Conservation (phyloP, 2,113 vertebrate genomes). For the Pseudopodoces humilis region DNA sequence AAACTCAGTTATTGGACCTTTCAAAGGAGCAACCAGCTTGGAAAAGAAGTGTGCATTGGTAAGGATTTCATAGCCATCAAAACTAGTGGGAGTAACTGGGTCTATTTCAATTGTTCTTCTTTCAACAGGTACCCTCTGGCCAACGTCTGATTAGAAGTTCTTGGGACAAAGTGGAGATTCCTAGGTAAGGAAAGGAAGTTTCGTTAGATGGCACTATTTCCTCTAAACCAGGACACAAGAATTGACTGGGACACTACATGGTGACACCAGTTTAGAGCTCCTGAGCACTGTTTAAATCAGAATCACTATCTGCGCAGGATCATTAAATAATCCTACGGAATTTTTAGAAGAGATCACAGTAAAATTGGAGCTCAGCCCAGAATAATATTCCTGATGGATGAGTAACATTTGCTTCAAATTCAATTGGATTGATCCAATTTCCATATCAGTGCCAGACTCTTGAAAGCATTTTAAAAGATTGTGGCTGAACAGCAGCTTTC, state of each 20-base stretch:
- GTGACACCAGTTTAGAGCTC: background rate
- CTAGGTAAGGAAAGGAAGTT: background rate
- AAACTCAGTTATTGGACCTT: background rate
- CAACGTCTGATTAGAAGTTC: background rate
- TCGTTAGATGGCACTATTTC: background rate
- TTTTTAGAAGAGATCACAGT: background rate
- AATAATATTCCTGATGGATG: background rate
- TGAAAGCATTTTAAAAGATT: background rate
- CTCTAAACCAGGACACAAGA: background rate
- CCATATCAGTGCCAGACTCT: background rate
- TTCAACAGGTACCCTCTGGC: background rate
- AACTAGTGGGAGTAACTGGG: background rate
- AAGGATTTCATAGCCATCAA: background rate
- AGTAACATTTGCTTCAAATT: background rate
- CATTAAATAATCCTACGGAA: background rate
- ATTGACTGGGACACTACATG: background rate
- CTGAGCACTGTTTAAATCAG: background rate
- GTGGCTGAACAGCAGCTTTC: background rate
- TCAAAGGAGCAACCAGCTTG: background rate
- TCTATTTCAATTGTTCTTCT: background rate
- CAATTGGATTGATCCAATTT: background rate
- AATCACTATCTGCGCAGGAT: background rate
- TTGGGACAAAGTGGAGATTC: background rate
- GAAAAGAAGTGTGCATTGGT: background rate
- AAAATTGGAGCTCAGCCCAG: background rate